These are phyloP conservation scores for Hyposoter didymator DNA, from an alignment of 2,888 invertebrate genomes.

Conservation along the genomic window DNA sequence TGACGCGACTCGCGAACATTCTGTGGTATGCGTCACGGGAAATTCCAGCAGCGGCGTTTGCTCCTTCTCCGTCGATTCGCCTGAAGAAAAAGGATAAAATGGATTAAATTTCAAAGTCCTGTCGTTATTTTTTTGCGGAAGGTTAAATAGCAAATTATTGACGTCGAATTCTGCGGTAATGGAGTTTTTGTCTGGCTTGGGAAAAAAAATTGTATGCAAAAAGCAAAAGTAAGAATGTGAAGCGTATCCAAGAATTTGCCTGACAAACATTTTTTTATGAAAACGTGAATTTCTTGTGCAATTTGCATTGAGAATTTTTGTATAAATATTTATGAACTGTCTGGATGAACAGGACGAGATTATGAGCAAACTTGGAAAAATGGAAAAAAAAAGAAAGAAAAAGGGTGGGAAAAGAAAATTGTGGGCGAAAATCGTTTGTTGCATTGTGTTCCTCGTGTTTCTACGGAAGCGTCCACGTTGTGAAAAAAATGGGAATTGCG, in stretches of 20 bases:
- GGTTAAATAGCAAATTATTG: background rate
- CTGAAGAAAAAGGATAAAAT: slow-evolving; percentile 67
- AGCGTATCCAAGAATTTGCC: background rate
- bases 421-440: background rate
- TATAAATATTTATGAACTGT: background rate
- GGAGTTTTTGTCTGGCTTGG: background rate
- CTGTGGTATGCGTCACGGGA: slow-evolving; percentile 89
- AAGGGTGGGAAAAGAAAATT: background rate
- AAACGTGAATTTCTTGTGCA: too few relatives aligned
- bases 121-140: background rate
- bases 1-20: slow-evolving; percentile 89
- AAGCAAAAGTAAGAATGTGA: background rate
- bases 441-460: background rate
- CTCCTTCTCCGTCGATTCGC: slow-evolving; percentile 77
- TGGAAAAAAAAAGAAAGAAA: background rate
- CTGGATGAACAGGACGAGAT: background rate
- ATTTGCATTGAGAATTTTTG: background rate
- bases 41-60: slow-evolving; percentile 87
- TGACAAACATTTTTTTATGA: background rate
- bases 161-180: background rate
- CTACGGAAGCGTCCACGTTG: slow-evolving; percentile 1
- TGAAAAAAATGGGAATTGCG: background rate
- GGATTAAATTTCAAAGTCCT: background rate
- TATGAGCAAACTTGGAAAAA: background rate
- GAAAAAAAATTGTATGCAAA: background rate